Evolutionary conservation across 2,113 vertebrate genomes (phyloP).

Genomic region (Capra hircus): DNA sequence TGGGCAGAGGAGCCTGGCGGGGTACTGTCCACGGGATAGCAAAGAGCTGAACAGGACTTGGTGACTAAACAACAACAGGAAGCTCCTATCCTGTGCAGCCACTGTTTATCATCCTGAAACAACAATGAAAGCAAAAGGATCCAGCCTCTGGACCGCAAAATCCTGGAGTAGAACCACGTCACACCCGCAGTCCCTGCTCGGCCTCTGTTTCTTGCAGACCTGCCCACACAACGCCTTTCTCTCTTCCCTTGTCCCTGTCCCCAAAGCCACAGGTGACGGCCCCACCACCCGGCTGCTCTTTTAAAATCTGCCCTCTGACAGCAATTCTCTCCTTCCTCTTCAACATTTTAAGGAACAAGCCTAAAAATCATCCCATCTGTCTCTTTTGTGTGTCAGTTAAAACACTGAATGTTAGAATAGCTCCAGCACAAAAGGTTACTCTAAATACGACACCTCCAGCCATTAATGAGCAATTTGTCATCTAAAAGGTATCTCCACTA

Average conservation of each 20-base stretch:
- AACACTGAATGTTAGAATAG: conserved; percentile 15
- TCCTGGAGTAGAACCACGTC: neutral
- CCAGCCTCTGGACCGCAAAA: neutral
- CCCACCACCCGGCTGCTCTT: neutral
- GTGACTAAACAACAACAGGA: neutral
- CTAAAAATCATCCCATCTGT: conserved; percentile 50
- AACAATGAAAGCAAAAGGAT: neutral
- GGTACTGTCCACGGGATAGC: neutral
- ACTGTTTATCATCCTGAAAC: rapidly evolving
- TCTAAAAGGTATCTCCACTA: conserved; percentile 34
- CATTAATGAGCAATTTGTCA: conserved; percentile 59
- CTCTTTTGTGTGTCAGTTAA: conserved; percentile 56
- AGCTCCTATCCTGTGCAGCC: neutral
- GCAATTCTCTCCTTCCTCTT: neutral
- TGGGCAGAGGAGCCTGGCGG: neutral
- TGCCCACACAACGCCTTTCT: no score
- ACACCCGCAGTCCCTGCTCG: rapidly evolving
- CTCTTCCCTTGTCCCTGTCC: neutral
- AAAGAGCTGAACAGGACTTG: neutral
- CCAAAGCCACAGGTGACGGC: rapidly evolving
- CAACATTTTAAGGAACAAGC: neutral
- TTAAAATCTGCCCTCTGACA: neutral
- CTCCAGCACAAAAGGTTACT: conserved; percentile 52
- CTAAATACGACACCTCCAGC: conserved; percentile 33
- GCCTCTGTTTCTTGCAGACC: neutral